phyloP scores from a whole-genome alignment of 2,888 invertebrate genomes.

The Calephelis perditalis region DNA sequence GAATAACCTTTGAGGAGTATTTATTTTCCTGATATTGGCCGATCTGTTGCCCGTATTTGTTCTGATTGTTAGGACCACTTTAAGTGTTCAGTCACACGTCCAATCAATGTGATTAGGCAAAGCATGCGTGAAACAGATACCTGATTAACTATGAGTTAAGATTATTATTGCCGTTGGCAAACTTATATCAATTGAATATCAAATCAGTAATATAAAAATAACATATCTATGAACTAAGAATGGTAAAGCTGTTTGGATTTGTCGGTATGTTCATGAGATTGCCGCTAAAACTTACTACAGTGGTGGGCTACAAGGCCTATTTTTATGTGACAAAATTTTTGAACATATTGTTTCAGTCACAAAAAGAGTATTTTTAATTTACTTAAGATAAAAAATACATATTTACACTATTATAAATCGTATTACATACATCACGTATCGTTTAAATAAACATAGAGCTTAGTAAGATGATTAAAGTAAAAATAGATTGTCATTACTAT shows the following conservation, averaged over 20 bases:
- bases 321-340: conserved; percentile 29
- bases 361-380: conserved; percentile 45
- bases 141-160: conserved; percentile 50
- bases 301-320: conserved; percentile 10
- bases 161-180: conserved; percentile 17
- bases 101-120: conserved; percentile 70
- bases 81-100: conserved; percentile 73
- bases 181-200: conserved; percentile 18
- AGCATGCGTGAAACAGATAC: conserved; percentile 68
- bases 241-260: conserved; percentile 1
- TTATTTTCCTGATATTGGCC: conserved; percentile 43
- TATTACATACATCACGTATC: conserved; percentile 72
- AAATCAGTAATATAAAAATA: conserved; percentile 1
- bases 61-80: conserved; percentile 59
- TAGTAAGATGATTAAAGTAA: conserved; percentile 71
- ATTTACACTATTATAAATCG: conserved; percentile 74
- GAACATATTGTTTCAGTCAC: conserved; percentile 48
- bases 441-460: conserved; percentile 73
- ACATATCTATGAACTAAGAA: conserved; percentile 3
- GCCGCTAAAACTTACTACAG: conserved; percentile 12
- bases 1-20: conserved; percentile 36
- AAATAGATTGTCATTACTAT: conserved; percentile 64
- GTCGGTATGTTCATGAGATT: conserved; percentile 12
- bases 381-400: conserved; percentile 64
- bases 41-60: conserved; percentile 43